Evolutionary conservation across 2,888 invertebrate species (phyloP), one percentile per base, ranked within the genome.

Genomic region (Pristionchus entomophagus): DNA sequence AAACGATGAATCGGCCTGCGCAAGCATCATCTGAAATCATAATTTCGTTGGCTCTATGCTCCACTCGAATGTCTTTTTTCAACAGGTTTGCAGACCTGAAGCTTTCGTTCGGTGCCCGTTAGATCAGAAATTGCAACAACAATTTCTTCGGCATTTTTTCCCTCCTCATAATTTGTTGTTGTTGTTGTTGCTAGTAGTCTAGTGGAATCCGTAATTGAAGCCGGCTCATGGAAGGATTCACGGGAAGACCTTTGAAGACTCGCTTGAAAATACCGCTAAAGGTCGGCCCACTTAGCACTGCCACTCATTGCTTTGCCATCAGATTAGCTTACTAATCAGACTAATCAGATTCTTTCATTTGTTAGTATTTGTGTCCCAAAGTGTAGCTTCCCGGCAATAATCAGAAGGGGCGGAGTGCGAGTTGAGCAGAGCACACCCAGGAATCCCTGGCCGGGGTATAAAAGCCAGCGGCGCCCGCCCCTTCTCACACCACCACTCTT

Each of bases 321-420:
- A 5, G 32, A 65, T 65, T n/a, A 65, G 35, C 65, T 14, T 22
- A 22, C 17, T 56, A 5, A 17, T 17, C 56, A 5, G n/a, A n/a
- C n/a, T n/a, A n/a, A n/a, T n/a, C n/a, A n/a, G n/a, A n/a, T n/a
- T n/a, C n/a, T n/a, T n/a, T n/a, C n/a, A n/a, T n/a, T n/a, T n/a
- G n/a, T n/a, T 73, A 38, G 3, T 41, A 41, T 41, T 22, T 8
- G 32, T 38, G 45, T 41, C n/a, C 41, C 32, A 1, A n/a, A 73
- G 73, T 73, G 73, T 73, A 73, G 38, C 73, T 73, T 41, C 41
- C n/a, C n/a, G n/a, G n/a, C n/a, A n/a, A n/a, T n/a, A n/a, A n/a
- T n/a, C n/a, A n/a, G n/a, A n/a, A n/a, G n/a, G n/a, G n/a, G n/a
- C n/a, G 1, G 45, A 73, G 41, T 41, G 26, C 69, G 38, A 41